Percentiles rank a stretch among this genome's conserved stretches.
phyloP scores from a whole-genome alignment of 2,797 vertebrate genomes.

The Gambelia wislizenii region DNA sequence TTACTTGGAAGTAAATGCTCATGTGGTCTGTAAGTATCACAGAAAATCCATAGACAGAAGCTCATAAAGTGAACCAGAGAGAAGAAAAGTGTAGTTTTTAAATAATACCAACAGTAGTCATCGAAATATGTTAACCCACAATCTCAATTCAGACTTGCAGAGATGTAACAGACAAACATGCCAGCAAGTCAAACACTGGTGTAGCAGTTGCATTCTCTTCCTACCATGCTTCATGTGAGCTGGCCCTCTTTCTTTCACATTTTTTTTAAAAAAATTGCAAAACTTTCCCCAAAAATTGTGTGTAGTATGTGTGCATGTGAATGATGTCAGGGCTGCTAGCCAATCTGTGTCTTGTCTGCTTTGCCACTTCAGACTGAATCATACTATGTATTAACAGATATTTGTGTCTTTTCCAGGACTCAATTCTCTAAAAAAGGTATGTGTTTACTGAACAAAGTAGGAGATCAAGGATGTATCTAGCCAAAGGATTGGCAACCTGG shows the following conservation, averaged over 20 bases:
- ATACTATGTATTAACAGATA: background rate
- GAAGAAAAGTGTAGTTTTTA: background rate
- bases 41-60: background rate
- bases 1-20: background rate
- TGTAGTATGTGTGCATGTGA: background rate
- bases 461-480: too few species aligned
- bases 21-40: background rate
- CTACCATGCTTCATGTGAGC: background rate
- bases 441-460: background rate
- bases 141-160: background rate
- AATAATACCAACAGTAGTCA: background rate
- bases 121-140: too few species aligned
- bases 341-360: background rate
- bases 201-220: background rate
- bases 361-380: background rate
- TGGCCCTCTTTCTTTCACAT: background rate
- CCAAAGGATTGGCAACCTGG: too few species aligned
- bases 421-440: background rate
- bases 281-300: background rate
- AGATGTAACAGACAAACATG: background rate
- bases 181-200: background rate
- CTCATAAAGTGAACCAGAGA: background rate
- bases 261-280: background rate
- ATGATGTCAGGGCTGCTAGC: background rate
- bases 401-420: background rate